Evolutionary conservation across 2,888 invertebrate species (phyloP), one percentile per base, ranked within the genome.

Genomic region (Folsomia candida): DNA sequence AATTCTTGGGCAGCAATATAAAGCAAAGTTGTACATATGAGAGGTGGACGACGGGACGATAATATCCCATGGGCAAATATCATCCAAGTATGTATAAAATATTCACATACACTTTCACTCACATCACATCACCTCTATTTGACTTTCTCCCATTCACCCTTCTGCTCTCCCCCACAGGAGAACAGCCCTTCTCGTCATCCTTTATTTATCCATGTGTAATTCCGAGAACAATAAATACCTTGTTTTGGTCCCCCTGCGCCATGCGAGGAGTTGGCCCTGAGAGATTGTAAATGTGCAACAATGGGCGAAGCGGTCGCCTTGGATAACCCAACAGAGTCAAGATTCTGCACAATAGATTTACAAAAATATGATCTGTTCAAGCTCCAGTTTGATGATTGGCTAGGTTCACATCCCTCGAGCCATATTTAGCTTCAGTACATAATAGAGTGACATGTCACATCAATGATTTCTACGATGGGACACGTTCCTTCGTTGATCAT

Each of bases 151-250:
- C n/a, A n/a, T 37, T 37, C 37, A 37, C 37, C 37, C 14, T 4
- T 37, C 14, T 37, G 37, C 14, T 4, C 37, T 37, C 4, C 14
- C 20, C 18, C 18, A 61, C 24, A 28, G 29, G 22, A 60, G 27
- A 61, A 61, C 61, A 28, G 20, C 54, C 18, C 9, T 6, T n/a
- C 61, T 61, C 61, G n/a, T 61, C 61, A 61, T 61, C n/a, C 28
- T 61, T 61, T 61, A 61, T 61, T 28, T 28, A 61, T 18, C 61
- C 29, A 28, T n/a, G 27, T 61, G 61, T 61, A 29, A 61, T 61
- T 61, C 61, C 61, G 20, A 54, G 11, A 54, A n/a, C 51, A 51
- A 64, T 64, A 47, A 20, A 64, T 64, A 6, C 37, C 37, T 37
- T 37, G n/a, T n/a, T n/a, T n/a, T n/a, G n/a, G n/a, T n/a, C n/a